Conservation (phyloP, 30 jellyfish, hydroid and myxozoan species). For the Euphysa ruthae region DNA sequence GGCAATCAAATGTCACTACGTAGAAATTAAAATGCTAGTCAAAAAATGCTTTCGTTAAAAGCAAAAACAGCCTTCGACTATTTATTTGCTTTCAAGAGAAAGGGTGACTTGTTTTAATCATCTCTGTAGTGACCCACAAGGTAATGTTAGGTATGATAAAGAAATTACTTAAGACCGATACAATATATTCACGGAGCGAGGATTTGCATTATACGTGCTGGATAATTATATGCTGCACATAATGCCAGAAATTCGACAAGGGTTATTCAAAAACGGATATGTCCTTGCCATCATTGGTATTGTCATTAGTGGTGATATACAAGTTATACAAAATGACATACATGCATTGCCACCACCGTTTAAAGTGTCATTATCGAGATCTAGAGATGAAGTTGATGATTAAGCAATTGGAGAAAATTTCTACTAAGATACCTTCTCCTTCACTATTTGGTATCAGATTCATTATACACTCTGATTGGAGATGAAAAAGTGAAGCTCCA, state of each 20-base stretch:
- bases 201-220: constrained; percentile 40
- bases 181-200: constrained; percentile 37
- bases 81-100: constrained; percentile 43
- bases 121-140: constrained; percentile 7
- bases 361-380: constrained; percentile 29
- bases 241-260: no score
- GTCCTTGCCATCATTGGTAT: constrained; percentile 51
- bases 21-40: constrained; percentile 15
- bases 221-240: no score
- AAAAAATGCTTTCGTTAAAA: constrained; percentile 19
- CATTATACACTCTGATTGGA: constrained; percentile 11
- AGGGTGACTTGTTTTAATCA: no score
- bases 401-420: constrained; percentile 14
- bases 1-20: no score
- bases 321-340: constrained; percentile 37
- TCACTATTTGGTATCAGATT: constrained; percentile 25
- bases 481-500: constrained; percentile 16
- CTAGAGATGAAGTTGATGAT: constrained; percentile 46
- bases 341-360: constrained; percentile 35
- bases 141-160: constrained; percentile 37
- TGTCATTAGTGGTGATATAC: constrained; percentile 48
- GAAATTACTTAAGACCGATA: constrained; percentile 32
- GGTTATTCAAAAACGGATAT: constrained; percentile 38
- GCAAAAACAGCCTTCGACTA: constrained; percentile 17
- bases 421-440: constrained; percentile 44